phyloP scores from a whole-genome alignment of 2,888 invertebrate species.

The Deroplatys truncata region DNA sequence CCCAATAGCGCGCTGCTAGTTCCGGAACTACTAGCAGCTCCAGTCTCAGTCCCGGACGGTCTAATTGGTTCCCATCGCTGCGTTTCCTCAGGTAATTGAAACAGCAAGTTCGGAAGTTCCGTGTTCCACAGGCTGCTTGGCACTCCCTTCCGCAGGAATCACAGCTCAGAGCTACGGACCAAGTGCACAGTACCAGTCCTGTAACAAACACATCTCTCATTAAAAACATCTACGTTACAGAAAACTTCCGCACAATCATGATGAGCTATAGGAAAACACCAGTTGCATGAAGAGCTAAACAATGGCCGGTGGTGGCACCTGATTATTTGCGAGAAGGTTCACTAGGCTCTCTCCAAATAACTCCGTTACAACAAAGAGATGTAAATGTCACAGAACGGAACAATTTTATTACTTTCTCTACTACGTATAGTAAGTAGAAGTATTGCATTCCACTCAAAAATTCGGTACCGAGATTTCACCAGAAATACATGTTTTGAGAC shows the following conservation, averaged over 20 bases:
- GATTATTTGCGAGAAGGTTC: too few species aligned
- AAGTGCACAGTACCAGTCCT: constrained; percentile 31
- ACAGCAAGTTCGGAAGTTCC: constrained; percentile 66
- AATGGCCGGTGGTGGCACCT: too few species aligned
- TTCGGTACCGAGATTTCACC: too few species aligned
- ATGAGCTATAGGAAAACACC: not conserved
- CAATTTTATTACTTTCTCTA: too few species aligned
- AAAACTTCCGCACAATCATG: not conserved
- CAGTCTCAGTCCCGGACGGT: constrained; percentile 21
- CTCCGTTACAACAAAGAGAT: too few species aligned
- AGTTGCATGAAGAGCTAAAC: too few species aligned
- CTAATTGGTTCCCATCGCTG: not conserved
- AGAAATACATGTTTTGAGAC: too few species aligned
- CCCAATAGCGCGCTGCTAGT: constrained; percentile 8
- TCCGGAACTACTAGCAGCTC: constrained; percentile 25
- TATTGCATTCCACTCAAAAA: too few species aligned
- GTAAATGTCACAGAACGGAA: too few species aligned
- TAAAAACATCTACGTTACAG: not conserved
- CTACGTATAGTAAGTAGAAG: too few species aligned
- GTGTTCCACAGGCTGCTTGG: constrained; percentile 61
- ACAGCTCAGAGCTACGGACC: constrained; percentile 54
- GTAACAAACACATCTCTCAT: not conserved
- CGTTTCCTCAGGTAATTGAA: constrained; percentile 64
- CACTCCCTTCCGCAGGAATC: constrained; percentile 68
- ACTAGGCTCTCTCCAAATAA: too few species aligned